Conservation (phyloP, 2,797 vertebrate genomes). For the Rhynchotus rufescens region DNA sequence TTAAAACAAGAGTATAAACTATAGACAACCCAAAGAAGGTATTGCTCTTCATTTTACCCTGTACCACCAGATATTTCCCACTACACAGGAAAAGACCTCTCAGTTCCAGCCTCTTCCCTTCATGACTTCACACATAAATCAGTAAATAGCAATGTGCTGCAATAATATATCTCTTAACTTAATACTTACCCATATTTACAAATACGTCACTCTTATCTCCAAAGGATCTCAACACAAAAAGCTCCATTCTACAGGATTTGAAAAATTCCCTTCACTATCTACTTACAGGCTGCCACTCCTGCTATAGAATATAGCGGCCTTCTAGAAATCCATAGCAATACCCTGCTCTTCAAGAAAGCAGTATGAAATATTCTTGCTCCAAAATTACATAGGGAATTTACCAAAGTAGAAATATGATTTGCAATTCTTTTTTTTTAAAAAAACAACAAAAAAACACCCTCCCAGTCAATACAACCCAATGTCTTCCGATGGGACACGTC, state of each 20-base stretch:
- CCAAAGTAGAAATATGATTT: not conserved
- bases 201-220: not conserved
- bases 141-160: not conserved
- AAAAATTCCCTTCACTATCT: fast-evolving
- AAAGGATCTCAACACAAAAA: not conserved
- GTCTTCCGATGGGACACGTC: too few species aligned
- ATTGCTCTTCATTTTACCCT: not conserved
- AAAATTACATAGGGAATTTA: not conserved
- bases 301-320: not conserved
- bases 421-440: not conserved
- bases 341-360: not conserved
- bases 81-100: not conserved
- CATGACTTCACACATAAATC: constrained; percentile 14
- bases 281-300: not conserved
- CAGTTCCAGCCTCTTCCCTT: not conserved
- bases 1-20: not conserved
- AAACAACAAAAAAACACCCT: too few species aligned
- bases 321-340: not conserved
- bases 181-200: not conserved
- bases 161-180: not conserved
- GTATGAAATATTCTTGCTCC: not conserved
- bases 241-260: not conserved
- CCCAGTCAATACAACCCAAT: not conserved
- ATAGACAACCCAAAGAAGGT: not conserved
- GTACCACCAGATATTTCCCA: not conserved